Evolutionary conservation across 1,140 invertebrate species (phyloP).

Genomic region (Frieseomelitta varia): DNA sequence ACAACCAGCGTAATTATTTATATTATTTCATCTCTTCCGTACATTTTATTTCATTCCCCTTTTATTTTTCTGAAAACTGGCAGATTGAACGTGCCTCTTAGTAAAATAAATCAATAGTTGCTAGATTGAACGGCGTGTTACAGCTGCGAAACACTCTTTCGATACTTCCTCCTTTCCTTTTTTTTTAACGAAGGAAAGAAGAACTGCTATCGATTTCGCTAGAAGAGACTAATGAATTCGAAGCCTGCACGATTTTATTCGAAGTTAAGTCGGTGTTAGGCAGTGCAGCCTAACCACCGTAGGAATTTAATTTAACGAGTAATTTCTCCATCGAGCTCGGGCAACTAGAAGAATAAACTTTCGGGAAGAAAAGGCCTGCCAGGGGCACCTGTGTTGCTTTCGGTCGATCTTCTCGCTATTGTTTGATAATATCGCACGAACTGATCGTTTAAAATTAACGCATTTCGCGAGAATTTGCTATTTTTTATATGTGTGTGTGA

Average conservation of each 20-base stretch:
- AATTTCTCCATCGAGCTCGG: conserved; percentile 38
- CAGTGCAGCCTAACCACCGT: conserved; percentile 9
- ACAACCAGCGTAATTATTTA: too few relatives aligned
- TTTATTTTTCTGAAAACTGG: too few relatives aligned
- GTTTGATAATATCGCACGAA: background rate
- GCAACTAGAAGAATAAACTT: conserved; percentile 37
- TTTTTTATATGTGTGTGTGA: too few relatives aligned
- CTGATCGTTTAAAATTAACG: background rate
- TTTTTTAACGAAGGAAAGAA: background rate
- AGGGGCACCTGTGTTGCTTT: conserved; percentile 17
- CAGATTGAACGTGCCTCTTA: too few relatives aligned
- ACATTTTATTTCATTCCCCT: too few relatives aligned
- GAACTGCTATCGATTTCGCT: conserved; percentile 3
- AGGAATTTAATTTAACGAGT: conserved; percentile 47
- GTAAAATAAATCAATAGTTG: too few relatives aligned
- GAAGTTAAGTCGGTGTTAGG: conserved; percentile 1
- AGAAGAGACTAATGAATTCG: conserved; percentile 13
- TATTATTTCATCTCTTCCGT: too few relatives aligned
- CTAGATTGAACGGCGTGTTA: too few relatives aligned
- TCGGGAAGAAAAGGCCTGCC: conserved; percentile 28
- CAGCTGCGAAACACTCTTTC: too few relatives aligned
- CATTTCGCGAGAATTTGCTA: too few relatives aligned
- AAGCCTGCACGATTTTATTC: conserved; percentile 31
- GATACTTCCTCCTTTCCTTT: too few relatives aligned
- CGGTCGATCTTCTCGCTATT: background rate